Evolutionary conservation across 1,140 invertebrate genomes (phyloP), one percentile per base, ranked within the genome.

Genomic region (Drosophila pruinosa): DNA sequence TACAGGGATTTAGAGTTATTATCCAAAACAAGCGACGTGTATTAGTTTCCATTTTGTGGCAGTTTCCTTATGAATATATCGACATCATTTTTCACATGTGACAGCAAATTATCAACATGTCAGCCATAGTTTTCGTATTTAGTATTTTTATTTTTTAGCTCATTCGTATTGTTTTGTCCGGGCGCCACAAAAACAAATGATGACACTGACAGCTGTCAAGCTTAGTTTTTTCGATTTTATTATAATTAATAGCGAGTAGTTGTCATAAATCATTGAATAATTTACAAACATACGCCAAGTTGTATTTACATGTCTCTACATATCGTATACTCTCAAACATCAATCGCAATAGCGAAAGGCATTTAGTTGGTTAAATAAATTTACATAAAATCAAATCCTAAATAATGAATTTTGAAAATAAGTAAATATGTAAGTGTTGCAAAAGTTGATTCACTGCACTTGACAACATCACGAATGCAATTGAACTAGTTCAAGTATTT

Each of bases 131-230:
- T 52, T 57, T 62, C 59, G 31, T 10, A 12, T 12, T 34, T 34
- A n/a, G 3, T 34, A n/a, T 34, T 34, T 4, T 12, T 12, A 3
- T 34, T 45, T 45, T 38, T 56, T 19, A 45, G 36, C 24, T 22
- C n/a, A 56, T 52, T 43, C 39, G 62, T 67, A 47, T 38, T 83
- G 65, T 56, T 41, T 47, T 75, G 38, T 34, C 19, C 36, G 59
- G 76, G 75, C 75, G 74, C 75, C 78, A 75, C 72, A 26, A 56
- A 83, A 61, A 77, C 80, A 89, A 89, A 89, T 82, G 86, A 89
- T 89, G 86, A 82, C 81, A 86, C 86, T 89, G 86, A 89, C 86
- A 89, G 86, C 86, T 89, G 86, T 89, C 86, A 89, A 69, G 72
- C 77, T 89, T 83, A 72, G 78, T 89, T 88, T 88, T 89, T 88